These are phyloP conservation scores for Triplophysa bombifrons DNA, from an alignment of 2,797 vertebrate genomes.

Conservation along the genomic window DNA sequence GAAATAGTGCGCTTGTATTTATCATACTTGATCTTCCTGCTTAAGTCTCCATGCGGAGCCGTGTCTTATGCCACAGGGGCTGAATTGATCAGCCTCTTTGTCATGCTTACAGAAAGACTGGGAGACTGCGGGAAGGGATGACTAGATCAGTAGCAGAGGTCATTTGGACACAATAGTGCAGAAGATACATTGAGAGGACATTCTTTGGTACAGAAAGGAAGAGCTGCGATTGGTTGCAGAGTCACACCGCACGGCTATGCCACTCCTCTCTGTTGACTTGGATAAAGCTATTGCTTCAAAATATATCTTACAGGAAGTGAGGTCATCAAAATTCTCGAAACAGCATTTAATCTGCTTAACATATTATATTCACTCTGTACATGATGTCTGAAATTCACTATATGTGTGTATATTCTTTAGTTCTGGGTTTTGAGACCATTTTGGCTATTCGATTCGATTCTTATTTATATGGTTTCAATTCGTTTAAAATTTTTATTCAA, in stretches of 20 bases:
- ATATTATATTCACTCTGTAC: not conserved
- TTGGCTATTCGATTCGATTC: too few relatives aligned
- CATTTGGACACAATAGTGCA: slow-evolving; percentile 42
- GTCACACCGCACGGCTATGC: slow-evolving; percentile 57
- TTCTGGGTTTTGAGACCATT: too few relatives aligned
- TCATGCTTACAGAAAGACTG: slow-evolving; percentile 31
- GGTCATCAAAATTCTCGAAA: slow-evolving; percentile 26
- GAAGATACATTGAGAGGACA: slow-evolving; percentile 52
- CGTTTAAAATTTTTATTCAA: too few relatives aligned
- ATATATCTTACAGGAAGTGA: slow-evolving; percentile 45
- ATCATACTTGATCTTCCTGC: slow-evolving; percentile 1
- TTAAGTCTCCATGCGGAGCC: not conserved
- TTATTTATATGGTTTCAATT: too few relatives aligned
- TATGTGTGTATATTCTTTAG: not conserved
- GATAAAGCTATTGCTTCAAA: slow-evolving; percentile 47
- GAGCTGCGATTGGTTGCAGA: slow-evolving; percentile 59
- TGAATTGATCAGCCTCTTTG: slow-evolving; percentile 39
- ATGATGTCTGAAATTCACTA: not conserved
- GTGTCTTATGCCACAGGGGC: slow-evolving; percentile 14
- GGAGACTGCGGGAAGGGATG: slow-evolving; percentile 40
- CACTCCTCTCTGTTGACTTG: slow-evolving; percentile 41
- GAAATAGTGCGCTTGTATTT: not conserved
- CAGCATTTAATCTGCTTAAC: slow-evolving; percentile 17
- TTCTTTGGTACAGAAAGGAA: slow-evolving; percentile 16
- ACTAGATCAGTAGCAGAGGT: slow-evolving; percentile 43